A percentile compares a stretch with the other conserved stretches of the same genome.
Conservation (phyloP, 1,140 invertebrate genomes). For the Ips typographus region DNA sequence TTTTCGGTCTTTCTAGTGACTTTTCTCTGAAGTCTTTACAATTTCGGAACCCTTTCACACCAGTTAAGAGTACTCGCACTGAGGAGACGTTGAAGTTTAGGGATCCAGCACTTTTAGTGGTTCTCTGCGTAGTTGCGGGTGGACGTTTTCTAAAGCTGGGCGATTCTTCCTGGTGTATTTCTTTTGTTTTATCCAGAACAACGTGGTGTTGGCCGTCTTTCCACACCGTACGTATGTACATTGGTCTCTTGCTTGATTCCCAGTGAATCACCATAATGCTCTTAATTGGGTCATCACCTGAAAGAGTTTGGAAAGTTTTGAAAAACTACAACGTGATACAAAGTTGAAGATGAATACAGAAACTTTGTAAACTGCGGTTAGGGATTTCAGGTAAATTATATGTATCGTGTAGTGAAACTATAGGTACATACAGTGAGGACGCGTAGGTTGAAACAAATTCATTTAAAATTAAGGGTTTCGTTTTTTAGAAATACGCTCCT, state of each 20-base stretch:
- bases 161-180: slow-evolving; percentile 8
- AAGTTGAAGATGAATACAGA: too few species aligned
- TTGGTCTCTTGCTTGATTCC: slow-evolving; percentile 69
- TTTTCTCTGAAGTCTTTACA: slow-evolving; percentile 5
- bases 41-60: slow-evolving; percentile 21
- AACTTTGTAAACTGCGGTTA: too few species aligned
- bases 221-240: slow-evolving; percentile 71
- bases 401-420: too few species aligned
- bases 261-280: slow-evolving; percentile 54
- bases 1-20: slow-evolving; percentile 9
- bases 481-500: too few species aligned
- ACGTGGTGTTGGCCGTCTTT: slow-evolving; percentile 70
- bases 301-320: too few species aligned
- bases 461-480: too few species aligned
- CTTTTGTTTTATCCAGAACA: slow-evolving; percentile 66
- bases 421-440: too few species aligned
- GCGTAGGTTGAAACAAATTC: too few species aligned
- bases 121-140: slow-evolving; percentile 45
- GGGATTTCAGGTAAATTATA: too few species aligned
- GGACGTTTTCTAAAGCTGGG: not conserved
- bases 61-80: slow-evolving; percentile 29
- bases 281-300: too few species aligned
- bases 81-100: slow-evolving; percentile 36
- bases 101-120: slow-evolving; percentile 16
- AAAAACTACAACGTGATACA: too few species aligned